Conservation (phyloP, 1,140 invertebrate genomes). For the Drosophila orena region DNA sequence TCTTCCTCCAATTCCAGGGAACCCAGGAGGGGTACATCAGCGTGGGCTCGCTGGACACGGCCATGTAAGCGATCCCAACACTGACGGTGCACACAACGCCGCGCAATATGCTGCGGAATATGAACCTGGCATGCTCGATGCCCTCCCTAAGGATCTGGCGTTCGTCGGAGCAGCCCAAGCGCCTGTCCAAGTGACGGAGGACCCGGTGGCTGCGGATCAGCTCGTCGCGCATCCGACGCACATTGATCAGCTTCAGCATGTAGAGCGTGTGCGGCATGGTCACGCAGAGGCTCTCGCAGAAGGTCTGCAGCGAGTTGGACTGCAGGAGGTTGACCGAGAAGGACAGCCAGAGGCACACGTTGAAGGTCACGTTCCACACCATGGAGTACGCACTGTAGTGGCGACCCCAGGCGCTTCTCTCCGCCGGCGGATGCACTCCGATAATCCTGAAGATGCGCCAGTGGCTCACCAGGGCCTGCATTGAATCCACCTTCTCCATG, state of each 20-base stretch:
- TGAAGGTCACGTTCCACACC: not conserved
- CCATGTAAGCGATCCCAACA: not conserved
- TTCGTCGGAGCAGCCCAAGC: slow-evolving; percentile 24
- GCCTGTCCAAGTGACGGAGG: slow-evolving; percentile 43
- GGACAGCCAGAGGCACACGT: slow-evolving; percentile 1
- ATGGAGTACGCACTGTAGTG: slow-evolving; percentile 51
- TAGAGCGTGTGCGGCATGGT: slow-evolving; percentile 19
- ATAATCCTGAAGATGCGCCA: slow-evolving; percentile 55
- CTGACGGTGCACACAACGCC: not conserved
- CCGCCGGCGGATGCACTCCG: slow-evolving; percentile 42
- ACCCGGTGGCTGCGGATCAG: slow-evolving; percentile 27
- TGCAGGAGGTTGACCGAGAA: slow-evolving; percentile 28
- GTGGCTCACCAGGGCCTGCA: slow-evolving; percentile 41
- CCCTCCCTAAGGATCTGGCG: slow-evolving; percentile 6
- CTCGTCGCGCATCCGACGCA: slow-evolving; percentile 9
- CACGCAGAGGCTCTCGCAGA: slow-evolving; percentile 60
- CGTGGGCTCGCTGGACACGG: slow-evolving; percentile 16
- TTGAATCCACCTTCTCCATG: slow-evolving; percentile 42
- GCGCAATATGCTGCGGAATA: not conserved
- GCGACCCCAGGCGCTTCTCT: slow-evolving; percentile 11
- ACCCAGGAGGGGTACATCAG: slow-evolving; percentile 60
- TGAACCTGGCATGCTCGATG: not conserved
- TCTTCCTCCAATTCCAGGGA: slow-evolving; percentile 60
- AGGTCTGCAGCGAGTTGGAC: slow-evolving; percentile 21
- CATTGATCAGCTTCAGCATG: slow-evolving; percentile 50